Evolutionary conservation across 64 coral and sea anemone species (phyloP), one percentile per base, ranked within the genome.

Genomic region (Montipora efflorescens): DNA sequence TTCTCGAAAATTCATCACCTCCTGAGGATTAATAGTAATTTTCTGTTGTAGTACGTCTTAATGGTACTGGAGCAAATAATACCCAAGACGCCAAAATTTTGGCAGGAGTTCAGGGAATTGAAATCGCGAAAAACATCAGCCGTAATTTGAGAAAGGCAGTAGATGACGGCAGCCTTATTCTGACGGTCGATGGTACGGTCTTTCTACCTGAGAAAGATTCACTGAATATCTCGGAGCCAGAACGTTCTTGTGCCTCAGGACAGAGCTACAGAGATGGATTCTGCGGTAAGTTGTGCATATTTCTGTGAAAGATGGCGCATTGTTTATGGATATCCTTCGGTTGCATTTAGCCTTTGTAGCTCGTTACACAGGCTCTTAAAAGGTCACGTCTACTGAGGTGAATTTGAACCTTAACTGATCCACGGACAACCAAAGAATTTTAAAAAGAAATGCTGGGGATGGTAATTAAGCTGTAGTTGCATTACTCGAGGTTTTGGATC

Each of bases 141-240:
- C 74, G 76, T 0, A 55, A 82, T 5, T 7, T 93, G 7, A 75
- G 47, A 22, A 79, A 43, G 3, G 76, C 61, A 80, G 28, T 93
- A 11, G 50, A 75, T 47, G 82, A 93, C 14, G 92, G 92, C 19
- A 93, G 84, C 13, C 36, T 93, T 3, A 78, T 10, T 3, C 22
- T 93, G 10, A 93, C 44, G 7, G 50, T 93, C 25, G 55, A 72
- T 74, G 84, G 92, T n/a, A 79, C 52, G 0, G 77, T 82, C 4
- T 46, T 80, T 11, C 28, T 53, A 10, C 47, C 84, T 5, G 48
- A 74, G 7, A 79, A 79, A 20, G 1, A 74, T 3, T 93, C 92
- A 14, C 18, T 93, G 28, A 81, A 49, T 22, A 80, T 80, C 15
- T 72, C 89, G 36, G 43, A 79, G n/a, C 77, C 89, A 45, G 18